Conservation (phyloP, 2,113 vertebrate species). For the Muntiacus muntjak region DNA sequence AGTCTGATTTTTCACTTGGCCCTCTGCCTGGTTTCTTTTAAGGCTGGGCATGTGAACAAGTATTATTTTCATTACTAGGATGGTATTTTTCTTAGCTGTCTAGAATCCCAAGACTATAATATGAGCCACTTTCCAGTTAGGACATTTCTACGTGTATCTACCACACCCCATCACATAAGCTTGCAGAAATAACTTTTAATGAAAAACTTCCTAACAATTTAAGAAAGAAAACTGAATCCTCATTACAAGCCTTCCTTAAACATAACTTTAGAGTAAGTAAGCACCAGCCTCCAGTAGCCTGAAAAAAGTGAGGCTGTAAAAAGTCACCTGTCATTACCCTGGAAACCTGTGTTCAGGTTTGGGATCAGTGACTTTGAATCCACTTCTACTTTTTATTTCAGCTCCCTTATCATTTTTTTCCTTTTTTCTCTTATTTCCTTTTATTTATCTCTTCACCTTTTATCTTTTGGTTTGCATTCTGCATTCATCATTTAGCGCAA, state of each 20-base stretch:
- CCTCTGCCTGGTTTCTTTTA: conserved; percentile 30
- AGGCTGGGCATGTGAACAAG: not conserved
- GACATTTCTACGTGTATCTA: not conserved
- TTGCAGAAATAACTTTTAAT: not conserved
- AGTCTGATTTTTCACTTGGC: conserved; percentile 21
- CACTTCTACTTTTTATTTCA: not conserved
- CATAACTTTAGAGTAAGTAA: not conserved
- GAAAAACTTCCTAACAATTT: not conserved
- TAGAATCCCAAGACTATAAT: not conserved
- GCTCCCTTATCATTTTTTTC: not conserved
- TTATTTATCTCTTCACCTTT: not conserved
- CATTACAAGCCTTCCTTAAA: not conserved
- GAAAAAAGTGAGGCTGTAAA: not conserved
- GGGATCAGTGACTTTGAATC: not conserved
- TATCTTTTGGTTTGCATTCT: not conserved
- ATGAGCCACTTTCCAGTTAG: not conserved
- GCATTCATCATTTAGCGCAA: not conserved
- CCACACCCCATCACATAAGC: not conserved
- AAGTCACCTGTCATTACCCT: not conserved
- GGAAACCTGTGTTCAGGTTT: not conserved
- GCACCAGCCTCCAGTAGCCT: not conserved
- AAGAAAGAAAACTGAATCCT: not conserved
- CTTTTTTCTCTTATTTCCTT: not conserved
- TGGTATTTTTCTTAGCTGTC: not conserved
- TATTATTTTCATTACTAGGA: not conserved